Base-by-base conservation (phyloP, 2,888 invertebrate genomes). In the Chalcis sispes region DNA sequence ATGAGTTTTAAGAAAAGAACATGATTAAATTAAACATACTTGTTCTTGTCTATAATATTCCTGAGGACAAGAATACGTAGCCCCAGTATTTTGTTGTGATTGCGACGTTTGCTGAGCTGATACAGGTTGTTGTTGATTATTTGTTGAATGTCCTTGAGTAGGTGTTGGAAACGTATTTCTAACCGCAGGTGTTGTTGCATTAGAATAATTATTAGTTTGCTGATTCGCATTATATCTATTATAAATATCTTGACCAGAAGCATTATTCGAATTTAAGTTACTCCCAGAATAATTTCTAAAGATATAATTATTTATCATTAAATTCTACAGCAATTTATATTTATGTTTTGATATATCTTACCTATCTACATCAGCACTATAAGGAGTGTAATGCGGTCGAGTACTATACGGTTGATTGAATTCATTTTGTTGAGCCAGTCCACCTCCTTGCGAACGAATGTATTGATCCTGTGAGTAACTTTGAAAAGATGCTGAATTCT, bases 91-190 rank as follows among this genome's bases (percentile, higher is more conserved):
- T 79, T 94, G 94, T 84, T 94, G 94, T 82, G 95, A 94, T 84
- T 95, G 94, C 86, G 91, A 90, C 84, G 94, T 94, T 85, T 94
- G 94, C 72, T 79, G 80, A 90, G 95, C 93, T 89, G 94, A 93
- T 79, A 93, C 91, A 82, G 93, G 93, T 78, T 92, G 92, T 89
- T 91, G 91, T 87, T 90, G 90, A 79, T 89, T 88, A 80, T 88
- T 89, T 77, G 89, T 86, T 72, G 90, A 90, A 85, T 89, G 91
- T 82, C 89, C 89, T 85, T 90, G 91, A 76, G 91, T 88, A 80
- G 89, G 90, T 81, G 91, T 90, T 78, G 92, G 91, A 89, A 92
- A 93, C 85, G 91, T 87, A 74, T 79, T 86, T 64, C 88, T 84
- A 27, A 85, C 85, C 65, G 81, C 85, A n/a, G 89, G 86, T 20